A percentile compares a stretch with the other conserved stretches of the same genome.
These are phyloP conservation scores for Oscheius onirici DNA, from an alignment of 2,888 invertebrate species.

Conservation along the genomic window DNA sequence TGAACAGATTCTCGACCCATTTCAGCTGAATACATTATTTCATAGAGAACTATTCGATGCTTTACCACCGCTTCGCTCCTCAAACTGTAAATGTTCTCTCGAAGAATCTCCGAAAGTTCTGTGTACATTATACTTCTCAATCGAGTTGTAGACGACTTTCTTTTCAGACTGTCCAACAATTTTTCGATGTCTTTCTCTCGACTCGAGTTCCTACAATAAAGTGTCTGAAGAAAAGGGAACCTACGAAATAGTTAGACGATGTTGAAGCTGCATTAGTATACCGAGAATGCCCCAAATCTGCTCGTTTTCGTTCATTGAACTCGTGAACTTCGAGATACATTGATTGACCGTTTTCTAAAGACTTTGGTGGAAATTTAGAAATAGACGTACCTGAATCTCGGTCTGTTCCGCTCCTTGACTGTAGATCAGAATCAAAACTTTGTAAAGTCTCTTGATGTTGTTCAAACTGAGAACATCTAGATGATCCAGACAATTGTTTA, in stretches of 20 bases:
- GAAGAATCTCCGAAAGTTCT: slow-evolving; percentile 19
- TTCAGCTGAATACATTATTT: slow-evolving; percentile 25
- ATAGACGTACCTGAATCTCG: not conserved
- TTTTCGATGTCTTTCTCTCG: slow-evolving; percentile 17
- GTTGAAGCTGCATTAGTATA: slow-evolving; percentile 41
- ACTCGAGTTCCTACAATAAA: not conserved
- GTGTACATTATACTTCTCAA: slow-evolving; percentile 27
- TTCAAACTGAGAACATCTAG: slow-evolving; percentile 35
- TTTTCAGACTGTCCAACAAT: not conserved
- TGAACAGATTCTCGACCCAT: slow-evolving; percentile 33
- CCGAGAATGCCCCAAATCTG: slow-evolving; percentile 45
- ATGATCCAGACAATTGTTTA: slow-evolving; percentile 40
- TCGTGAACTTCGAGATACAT: slow-evolving; percentile 1
- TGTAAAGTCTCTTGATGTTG: slow-evolving; percentile 44
- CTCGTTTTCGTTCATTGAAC: slow-evolving; percentile 40
- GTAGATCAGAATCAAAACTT: slow-evolving; percentile 30
- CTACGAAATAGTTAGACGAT: not conserved
- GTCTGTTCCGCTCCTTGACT: not conserved
- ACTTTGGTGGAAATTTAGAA: not conserved
- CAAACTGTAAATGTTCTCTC: slow-evolving; percentile 8
- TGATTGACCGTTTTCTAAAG: slow-evolving; percentile 5
- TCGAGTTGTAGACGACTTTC: not conserved
- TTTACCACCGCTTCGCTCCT: slow-evolving; percentile 4
- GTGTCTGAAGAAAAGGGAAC: not conserved
- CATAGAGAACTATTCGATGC: not conserved